Base-by-base conservation (phyloP, 92 coral and sea anemone species). In the Umimayanthus chanpuru region DNA sequence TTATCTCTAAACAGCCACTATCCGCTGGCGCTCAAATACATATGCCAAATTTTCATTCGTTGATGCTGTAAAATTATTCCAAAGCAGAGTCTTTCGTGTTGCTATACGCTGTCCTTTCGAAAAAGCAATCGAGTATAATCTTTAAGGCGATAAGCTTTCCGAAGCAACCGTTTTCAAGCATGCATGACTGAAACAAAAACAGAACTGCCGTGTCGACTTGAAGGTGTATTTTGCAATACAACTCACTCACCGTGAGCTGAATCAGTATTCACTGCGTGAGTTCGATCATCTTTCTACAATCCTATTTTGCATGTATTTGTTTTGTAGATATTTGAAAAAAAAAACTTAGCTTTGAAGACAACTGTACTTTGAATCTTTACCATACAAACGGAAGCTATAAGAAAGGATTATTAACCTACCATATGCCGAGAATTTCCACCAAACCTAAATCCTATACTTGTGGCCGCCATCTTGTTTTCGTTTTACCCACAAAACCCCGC, bases 401-500 rank as follows among this genome's bases (percentile, higher is more conserved):
- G 6, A 30, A 14, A 44, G 64, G 28, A 83, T 41, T 70, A 26
- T 44, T 3, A 83, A 83, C 87, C 77, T 83, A 83, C 87, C 87
- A 70, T 44, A 6, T 70, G 77, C 64, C 25, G 77, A 30, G 64
- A 83, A 70, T 47, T 70, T 83, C 14, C 67, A 30, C 77, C 67
- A 47, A 83, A 28, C 30, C 26, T 68, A 71, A 83, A 70, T 83
- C 78, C 87, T n/a, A 44, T 44, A 28, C 6, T 28, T 44, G 15
- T 26, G 29, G 77, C 66, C 87, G 87, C 87, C 87, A 83, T 83
- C 28, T 83, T 70, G 65, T 78, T 78, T 58, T 10, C 50, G 39
- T 26, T 39, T 74, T 74, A 74, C 79, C 79, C 79, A 74, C 25
- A 20, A 18, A 16, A 74, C 79, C 79, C 25, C 49, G 50, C 25